phyloP scores from a whole-genome alignment of 2,113 vertebrate genomes.

The Odobenus rosmarus region DNA sequence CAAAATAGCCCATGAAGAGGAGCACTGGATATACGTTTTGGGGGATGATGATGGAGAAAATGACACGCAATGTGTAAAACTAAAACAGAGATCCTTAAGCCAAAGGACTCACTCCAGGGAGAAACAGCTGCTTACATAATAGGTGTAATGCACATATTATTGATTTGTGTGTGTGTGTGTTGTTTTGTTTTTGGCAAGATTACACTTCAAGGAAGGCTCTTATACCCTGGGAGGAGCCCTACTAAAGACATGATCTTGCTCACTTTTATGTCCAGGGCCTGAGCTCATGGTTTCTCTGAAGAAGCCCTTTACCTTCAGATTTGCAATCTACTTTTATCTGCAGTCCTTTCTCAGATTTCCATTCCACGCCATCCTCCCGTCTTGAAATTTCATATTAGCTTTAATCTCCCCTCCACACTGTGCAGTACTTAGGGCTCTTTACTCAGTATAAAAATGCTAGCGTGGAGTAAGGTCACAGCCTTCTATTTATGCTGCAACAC shows the following conservation, averaged over 20 bases:
- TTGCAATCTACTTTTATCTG: not conserved
- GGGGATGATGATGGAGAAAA: not conserved
- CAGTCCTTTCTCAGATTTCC: not conserved
- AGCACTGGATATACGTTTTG: not conserved
- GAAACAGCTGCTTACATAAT: not conserved
- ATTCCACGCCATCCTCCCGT: not conserved
- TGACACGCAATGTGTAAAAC: not conserved
- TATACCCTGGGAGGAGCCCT: not conserved
- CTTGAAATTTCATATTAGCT: not conserved
- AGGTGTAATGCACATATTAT: not conserved
- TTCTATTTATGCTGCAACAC: not conserved
- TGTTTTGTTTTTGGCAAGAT: not conserved
- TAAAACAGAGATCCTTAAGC: not conserved
- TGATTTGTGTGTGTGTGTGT: not conserved
- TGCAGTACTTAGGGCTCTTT: not conserved
- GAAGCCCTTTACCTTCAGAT: not conserved
- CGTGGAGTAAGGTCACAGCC: accelerated
- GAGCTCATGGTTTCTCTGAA: not conserved
- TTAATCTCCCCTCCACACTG: not conserved
- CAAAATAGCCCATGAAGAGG: not conserved
- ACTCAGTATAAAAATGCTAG: not conserved
- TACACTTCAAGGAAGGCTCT: not conserved
- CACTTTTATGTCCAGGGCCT: not conserved
- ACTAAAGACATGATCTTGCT: not conserved
- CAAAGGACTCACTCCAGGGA: not conserved